Conservation (phyloP, 1,140 invertebrate genomes). For the Antheraea pernyi region DNA sequence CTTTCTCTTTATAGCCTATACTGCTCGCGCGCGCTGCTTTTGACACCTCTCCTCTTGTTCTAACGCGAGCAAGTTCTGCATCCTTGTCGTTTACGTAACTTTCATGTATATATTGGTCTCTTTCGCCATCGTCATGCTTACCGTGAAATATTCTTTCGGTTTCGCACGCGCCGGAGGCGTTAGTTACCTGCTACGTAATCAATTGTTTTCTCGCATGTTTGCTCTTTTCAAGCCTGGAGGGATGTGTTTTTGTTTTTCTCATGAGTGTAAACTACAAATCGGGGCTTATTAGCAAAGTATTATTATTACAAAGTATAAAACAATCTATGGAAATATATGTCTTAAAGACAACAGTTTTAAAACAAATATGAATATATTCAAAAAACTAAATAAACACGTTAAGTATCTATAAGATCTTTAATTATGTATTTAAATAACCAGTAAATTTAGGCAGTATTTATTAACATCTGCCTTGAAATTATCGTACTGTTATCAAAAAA, state of each 20-base stretch:
- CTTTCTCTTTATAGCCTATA: constrained; percentile 55
- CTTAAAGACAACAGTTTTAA: too few species aligned
- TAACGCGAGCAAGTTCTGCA: constrained; percentile 28
- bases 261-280: background rate
- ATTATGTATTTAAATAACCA: too few species aligned
- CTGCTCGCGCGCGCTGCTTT: constrained; percentile 35
- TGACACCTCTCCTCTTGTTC: constrained; percentile 34
- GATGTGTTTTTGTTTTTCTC: background rate
- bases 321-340: too few species aligned
- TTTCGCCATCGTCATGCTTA: constrained; percentile 56
- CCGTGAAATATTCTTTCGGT: constrained; percentile 56
- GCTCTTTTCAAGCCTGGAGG: constrained; percentile 8
- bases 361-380: too few species aligned
- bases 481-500: too few species aligned
- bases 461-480: too few species aligned
- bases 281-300: too few species aligned
- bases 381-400: too few species aligned
- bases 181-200: constrained; percentile 52
- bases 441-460: too few species aligned
- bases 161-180: constrained; percentile 60
- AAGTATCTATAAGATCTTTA: too few species aligned
- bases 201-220: constrained; percentile 51
- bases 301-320: too few species aligned
- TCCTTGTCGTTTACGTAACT: constrained; percentile 37
- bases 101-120: constrained; percentile 38